These are phyloP conservation scores for Halocaridina rubra DNA, from an alignment of 2,888 invertebrate genomes.

Conservation along the genomic window DNA sequence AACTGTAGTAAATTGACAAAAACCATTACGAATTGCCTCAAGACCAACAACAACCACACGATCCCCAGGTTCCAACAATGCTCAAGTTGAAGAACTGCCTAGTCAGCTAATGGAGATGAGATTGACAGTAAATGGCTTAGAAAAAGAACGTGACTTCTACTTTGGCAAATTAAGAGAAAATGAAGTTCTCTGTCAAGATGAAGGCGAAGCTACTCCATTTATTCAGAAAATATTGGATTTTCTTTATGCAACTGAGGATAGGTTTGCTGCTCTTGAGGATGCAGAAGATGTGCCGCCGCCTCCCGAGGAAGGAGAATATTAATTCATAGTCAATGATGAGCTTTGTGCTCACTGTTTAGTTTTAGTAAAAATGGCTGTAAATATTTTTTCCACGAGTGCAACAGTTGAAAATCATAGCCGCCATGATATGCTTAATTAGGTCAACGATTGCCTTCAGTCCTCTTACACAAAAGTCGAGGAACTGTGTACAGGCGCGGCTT, in stretches of 20 bases:
- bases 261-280: no score
- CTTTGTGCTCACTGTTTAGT: no score
- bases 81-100: no score
- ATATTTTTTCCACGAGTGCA: conserved; percentile 77
- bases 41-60: no score
- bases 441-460: conserved; percentile 95
- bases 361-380: not conserved
- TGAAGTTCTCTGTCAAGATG: conserved; percentile 98
- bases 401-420: conserved; percentile 82
- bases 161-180: conserved; percentile 98
- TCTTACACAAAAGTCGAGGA: conserved; percentile 97
- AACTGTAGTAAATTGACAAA: no score
- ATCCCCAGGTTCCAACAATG: no score
- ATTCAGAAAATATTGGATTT: conserved; percentile 91
- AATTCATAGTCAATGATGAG: no score
- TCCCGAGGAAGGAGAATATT: no score
- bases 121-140: conserved; percentile 91
- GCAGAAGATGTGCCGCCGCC: no score
- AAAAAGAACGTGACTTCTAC: conserved; percentile 99
- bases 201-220: conserved; percentile 78
- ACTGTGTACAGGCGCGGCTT: conserved; percentile 96
- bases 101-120: conserved; percentile 87
- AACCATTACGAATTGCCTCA: no score
- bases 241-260: conserved; percentile 98
- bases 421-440: conserved; percentile 98